phyloP scores from a whole-genome alignment of 1,140 invertebrate species.

The Eumaeus atala region DNA sequence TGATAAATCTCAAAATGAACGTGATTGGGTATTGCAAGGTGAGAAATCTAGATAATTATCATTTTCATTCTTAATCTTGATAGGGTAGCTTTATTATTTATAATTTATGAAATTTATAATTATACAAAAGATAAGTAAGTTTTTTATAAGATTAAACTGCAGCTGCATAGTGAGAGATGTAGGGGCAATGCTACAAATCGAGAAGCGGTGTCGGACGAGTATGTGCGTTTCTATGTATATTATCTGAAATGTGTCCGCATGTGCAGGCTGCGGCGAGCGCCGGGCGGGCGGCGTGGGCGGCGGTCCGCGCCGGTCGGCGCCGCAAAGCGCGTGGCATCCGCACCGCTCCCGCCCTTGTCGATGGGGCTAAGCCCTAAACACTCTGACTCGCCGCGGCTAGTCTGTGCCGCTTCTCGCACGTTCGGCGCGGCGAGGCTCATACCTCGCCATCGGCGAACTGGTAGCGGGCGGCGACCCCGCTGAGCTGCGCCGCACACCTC shows the following conservation, averaged over 20 bases:
- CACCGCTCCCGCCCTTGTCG: conserved; percentile 48
- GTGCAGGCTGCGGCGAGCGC: conserved; percentile 62
- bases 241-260: conserved; percentile 52
- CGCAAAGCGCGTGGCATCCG: conserved; percentile 30
- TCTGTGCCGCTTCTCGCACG: conserved; percentile 60
- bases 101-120: not conserved
- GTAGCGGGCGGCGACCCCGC: conserved; percentile 36
- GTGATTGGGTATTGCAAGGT: conserved; percentile 87
- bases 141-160: conserved; percentile 11
- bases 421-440: conserved; percentile 36
- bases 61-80: not conserved
- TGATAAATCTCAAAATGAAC: conserved; percentile 92
- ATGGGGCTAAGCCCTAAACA: conserved; percentile 55
- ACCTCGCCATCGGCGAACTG: conserved; percentile 35
- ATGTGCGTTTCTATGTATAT: conserved; percentile 14
- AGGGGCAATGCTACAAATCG: conserved; percentile 22
- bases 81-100: conserved; percentile 1
- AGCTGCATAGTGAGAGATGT: conserved; percentile 15
- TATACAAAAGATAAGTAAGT: not conserved
- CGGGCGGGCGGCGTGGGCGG: conserved; percentile 49
- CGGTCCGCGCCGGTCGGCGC: conserved; percentile 39
- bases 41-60: conserved; percentile 50
- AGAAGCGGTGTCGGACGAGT: conserved; percentile 63
- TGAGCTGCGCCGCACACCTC: conserved; percentile 19
- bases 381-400: conserved; percentile 53